phyloP scores from a whole-genome alignment of 1,140 invertebrate genomes.

The Drosophila erecta region DNA sequence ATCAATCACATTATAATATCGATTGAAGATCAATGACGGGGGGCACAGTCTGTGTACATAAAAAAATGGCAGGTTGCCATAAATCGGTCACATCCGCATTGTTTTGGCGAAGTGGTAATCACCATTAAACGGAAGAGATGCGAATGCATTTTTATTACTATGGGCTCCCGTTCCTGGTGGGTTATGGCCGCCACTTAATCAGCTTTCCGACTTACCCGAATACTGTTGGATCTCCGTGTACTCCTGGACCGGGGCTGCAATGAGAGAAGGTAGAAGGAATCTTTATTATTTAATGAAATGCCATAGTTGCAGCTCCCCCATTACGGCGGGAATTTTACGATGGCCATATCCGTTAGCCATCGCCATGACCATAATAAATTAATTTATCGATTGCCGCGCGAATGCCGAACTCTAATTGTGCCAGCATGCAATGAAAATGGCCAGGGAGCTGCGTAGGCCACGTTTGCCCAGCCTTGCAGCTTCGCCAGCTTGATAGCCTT shows the following conservation, averaged over 20 bases:
- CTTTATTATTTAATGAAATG: constrained; percentile 54
- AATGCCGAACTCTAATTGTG: constrained; percentile 70
- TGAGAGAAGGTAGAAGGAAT: constrained; percentile 30
- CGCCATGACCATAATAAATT: constrained; percentile 77
- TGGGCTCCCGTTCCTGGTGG: constrained; percentile 4
- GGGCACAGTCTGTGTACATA: constrained; percentile 2
- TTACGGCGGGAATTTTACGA: constrained; percentile 61
- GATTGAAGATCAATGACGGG: neutral
- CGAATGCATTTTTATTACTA: constrained; percentile 35
- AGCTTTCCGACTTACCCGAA: constrained; percentile 64
- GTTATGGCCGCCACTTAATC: constrained; percentile 13
- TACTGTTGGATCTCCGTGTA: constrained; percentile 81
- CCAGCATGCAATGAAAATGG: constrained; percentile 72
- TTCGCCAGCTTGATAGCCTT: constrained; percentile 15
- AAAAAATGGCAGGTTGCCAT: neutral
- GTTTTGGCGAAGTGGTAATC: constrained; percentile 24
- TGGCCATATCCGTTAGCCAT: constrained; percentile 72
- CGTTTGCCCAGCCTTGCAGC: neutral
- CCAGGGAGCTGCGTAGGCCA: constrained; percentile 52
- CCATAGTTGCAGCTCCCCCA: constrained; percentile 29
- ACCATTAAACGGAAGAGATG: constrained; percentile 28
- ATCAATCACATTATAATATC: neutral
- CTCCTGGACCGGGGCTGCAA: constrained; percentile 81
- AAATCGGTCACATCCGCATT: constrained; percentile 24
- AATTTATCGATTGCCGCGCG: constrained; percentile 70